Percentiles rank a stretch among this genome's conserved stretches.
Evolutionary conservation across 2,888 invertebrate genomes (phyloP).

Genomic region (Gasteruption jaculator): DNA sequence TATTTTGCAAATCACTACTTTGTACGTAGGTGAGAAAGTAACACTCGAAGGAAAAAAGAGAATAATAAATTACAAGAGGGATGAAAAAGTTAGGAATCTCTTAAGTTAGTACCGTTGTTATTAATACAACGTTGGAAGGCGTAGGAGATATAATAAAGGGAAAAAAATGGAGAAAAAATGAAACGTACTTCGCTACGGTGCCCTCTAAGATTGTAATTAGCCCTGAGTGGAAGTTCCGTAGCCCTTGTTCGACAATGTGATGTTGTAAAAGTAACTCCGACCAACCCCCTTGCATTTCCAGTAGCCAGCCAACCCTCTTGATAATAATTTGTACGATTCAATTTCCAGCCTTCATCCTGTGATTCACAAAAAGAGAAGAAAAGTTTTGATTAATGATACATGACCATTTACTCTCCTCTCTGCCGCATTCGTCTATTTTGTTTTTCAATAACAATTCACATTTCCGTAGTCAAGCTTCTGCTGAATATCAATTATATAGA

Average conservation of each 20-base stretch:
- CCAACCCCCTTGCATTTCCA: slow-evolving; percentile 89
- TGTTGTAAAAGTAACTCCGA: slow-evolving; percentile 94
- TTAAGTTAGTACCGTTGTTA: background rate
- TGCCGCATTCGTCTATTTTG: too few relatives aligned
- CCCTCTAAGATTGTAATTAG: slow-evolving; percentile 95
- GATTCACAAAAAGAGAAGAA: slow-evolving; percentile 10
- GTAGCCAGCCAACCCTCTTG: slow-evolving; percentile 98
- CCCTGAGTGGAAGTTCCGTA: slow-evolving; percentile 80
- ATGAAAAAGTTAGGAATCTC: background rate
- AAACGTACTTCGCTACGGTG: slow-evolving; percentile 87
- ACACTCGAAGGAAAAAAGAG: slow-evolving; percentile 9
- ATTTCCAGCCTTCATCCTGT: slow-evolving; percentile 92
- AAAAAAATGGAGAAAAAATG: background rate
- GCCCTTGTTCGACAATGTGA: slow-evolving; percentile 81
- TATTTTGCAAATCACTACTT: slow-evolving; percentile 12
- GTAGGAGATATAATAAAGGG: slow-evolving; percentile 2
- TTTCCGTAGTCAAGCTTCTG: too few relatives aligned
- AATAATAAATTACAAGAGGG: background rate
- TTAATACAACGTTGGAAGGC: background rate
- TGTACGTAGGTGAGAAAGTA: slow-evolving; percentile 11
- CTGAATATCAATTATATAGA: too few relatives aligned
- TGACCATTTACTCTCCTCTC: too few relatives aligned
- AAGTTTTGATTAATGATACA: background rate
- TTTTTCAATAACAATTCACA: too few relatives aligned
- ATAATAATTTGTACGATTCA: slow-evolving; percentile 91